phyloP scores from a whole-genome alignment of 2,888 invertebrate species.

The Cremastobaeus sp. region DNA sequence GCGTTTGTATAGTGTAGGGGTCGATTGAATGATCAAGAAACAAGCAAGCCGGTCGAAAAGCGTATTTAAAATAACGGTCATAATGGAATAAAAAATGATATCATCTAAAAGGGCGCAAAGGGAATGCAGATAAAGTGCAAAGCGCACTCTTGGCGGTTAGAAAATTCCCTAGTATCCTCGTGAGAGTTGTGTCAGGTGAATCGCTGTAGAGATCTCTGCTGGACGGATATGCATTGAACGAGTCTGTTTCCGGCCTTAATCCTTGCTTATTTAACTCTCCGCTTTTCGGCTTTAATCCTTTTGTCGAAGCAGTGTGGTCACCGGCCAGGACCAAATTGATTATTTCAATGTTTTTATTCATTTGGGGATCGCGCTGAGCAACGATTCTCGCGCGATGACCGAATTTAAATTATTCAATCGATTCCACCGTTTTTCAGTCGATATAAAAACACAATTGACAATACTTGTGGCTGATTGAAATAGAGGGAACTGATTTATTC shows the following conservation, averaged over 20 bases:
- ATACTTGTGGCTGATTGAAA: background rate
- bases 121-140: conserved; percentile 71
- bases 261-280: conserved; percentile 76
- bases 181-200: conserved; percentile 71
- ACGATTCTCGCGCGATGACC: conserved; percentile 13
- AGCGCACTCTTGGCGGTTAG: conserved; percentile 73
- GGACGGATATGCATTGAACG: conserved; percentile 54
- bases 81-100: conserved; percentile 33
- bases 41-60: too few relatives aligned
- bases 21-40: too few relatives aligned
- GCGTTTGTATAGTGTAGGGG: too few relatives aligned
- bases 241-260: conserved; percentile 67
- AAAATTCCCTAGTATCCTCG: conserved; percentile 74
- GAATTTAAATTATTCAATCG: conserved; percentile 40
- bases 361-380: conserved; percentile 25
- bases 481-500: conserved; percentile 1
- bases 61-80: conserved; percentile 6
- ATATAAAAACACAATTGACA: conserved; percentile 13
- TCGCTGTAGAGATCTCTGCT: conserved; percentile 45
- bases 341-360: conserved; percentile 59
- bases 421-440: conserved; percentile 15
- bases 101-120: conserved; percentile 33
- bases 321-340: conserved; percentile 75
- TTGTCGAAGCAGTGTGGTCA: conserved; percentile 71
- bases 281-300: conserved; percentile 75